phyloP scores from a whole-genome alignment of 2,797 vertebrate genomes.

The Mareca penelope region DNA sequence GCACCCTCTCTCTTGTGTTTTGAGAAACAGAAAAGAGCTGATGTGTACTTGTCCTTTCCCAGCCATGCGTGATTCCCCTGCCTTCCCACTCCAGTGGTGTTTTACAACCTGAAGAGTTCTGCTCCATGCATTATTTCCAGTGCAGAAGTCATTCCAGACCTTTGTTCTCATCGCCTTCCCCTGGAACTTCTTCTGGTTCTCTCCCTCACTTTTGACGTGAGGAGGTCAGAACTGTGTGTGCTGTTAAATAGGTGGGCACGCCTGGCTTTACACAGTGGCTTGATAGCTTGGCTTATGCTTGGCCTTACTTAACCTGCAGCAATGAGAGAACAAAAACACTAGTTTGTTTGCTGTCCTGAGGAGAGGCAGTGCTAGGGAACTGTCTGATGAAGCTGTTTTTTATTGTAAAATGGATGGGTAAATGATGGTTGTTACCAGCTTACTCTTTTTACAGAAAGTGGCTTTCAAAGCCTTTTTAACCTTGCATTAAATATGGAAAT shows the following conservation, averaged over 20 bases:
- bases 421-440: not conserved
- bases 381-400: not conserved
- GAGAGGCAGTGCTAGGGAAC: not conserved
- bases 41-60: rapidly evolving
- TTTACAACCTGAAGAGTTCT: not conserved
- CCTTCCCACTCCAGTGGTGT: no score
- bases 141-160: not conserved
- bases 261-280: rapidly evolving
- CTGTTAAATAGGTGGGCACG: rapidly evolving
- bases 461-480: not conserved
- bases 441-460: not conserved
- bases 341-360: not conserved
- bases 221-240: not conserved
- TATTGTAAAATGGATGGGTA: rapidly evolving
- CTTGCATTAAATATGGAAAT: not conserved
- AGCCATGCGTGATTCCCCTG: rapidly evolving
- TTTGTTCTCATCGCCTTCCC: not conserved
- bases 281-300: not conserved
- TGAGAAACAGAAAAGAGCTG: not conserved
- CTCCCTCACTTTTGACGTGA: not conserved
- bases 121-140: rapidly evolving
- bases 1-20: not conserved
- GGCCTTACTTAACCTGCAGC: not conserved
- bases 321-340: not conserved
- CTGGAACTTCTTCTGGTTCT: not conserved